Evolutionary conservation across 1,140 invertebrate genomes (phyloP).

Genomic region (Hyphantria cunea): DNA sequence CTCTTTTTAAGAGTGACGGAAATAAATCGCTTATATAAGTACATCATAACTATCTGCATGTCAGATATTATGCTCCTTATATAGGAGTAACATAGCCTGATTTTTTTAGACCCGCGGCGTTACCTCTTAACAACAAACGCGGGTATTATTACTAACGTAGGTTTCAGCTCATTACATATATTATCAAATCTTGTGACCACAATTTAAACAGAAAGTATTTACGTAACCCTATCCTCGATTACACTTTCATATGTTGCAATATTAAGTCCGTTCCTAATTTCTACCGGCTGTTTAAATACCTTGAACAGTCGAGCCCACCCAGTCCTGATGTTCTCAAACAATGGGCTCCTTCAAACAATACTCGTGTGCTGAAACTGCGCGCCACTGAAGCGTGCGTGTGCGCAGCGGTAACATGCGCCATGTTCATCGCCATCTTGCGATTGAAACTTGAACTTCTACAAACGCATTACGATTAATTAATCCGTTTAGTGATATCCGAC

Average conservation of each 20-base stretch:
- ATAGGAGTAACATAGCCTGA: no score
- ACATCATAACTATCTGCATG: no score
- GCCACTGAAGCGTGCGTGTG: constrained; percentile 26
- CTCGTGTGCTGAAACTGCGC: constrained; percentile 24
- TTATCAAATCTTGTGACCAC: no score
- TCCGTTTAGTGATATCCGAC: constrained; percentile 11
- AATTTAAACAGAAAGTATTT: no score
- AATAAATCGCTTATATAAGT: no score
- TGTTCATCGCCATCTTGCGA: constrained; percentile 26
- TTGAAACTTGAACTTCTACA: constrained; percentile 32
- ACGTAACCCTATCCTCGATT: no score
- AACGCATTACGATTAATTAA: constrained; percentile 8
- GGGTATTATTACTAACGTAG: no score
- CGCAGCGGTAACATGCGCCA: constrained; percentile 13
- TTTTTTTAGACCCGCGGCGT: no score
- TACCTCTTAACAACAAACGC: no score
- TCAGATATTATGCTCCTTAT: no score
- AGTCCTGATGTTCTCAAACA: constrained; percentile 10
- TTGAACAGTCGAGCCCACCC: constrained; percentile 12
- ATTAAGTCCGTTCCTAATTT: background rate
- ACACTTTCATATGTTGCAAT: background rate
- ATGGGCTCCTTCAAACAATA: constrained; percentile 25
- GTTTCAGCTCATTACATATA: no score
- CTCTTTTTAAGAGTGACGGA: no score
- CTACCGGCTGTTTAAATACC: constrained; percentile 18